Percentiles rank a stretch among this genome's conserved stretches.
These are phyloP conservation scores for Neofelis nebulosa DNA, from an alignment of 2,113 vertebrate genomes.

Conservation along the genomic window DNA sequence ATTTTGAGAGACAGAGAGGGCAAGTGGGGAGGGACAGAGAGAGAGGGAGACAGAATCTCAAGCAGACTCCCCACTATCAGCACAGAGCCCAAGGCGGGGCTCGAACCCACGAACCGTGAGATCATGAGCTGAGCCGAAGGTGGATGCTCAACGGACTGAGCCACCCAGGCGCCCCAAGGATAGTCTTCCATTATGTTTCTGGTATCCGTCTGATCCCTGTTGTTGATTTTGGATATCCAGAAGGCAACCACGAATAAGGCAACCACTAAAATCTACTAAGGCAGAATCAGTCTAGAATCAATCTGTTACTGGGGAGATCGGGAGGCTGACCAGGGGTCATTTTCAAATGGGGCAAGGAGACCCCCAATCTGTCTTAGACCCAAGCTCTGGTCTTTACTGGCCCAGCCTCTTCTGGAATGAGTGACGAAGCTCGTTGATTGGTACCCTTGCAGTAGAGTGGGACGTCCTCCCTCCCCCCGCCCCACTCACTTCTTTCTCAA, in stretches of 20 bases:
- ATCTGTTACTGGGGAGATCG: background rate
- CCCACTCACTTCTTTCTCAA: background rate
- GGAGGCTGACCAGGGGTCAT: background rate
- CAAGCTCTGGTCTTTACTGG: background rate
- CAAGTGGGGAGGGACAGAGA: no score
- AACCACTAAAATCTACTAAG: background rate
- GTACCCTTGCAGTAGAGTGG: background rate
- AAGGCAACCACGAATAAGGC: background rate
- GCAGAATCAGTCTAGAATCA: background rate
- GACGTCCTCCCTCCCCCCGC: background rate
- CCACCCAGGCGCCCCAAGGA: no score
- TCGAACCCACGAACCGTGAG: no score
- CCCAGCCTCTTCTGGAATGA: background rate
- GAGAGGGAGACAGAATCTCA: no score
- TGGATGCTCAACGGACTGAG: no score
- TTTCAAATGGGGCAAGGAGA: background rate
- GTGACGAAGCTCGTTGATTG: background rate
- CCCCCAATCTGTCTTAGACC: background rate
- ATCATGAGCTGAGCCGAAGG: no score
- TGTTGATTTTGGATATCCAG: background rate
- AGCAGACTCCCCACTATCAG: no score
- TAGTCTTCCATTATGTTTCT: background rate
- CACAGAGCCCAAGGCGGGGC: no score
- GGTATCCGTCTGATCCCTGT: background rate
- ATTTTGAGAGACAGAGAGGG: no score